A percentile compares a stretch with the other conserved stretches of the same genome.
Conservation (phyloP, 2,113 vertebrate genomes). For the Macquaria ambigua region DNA sequence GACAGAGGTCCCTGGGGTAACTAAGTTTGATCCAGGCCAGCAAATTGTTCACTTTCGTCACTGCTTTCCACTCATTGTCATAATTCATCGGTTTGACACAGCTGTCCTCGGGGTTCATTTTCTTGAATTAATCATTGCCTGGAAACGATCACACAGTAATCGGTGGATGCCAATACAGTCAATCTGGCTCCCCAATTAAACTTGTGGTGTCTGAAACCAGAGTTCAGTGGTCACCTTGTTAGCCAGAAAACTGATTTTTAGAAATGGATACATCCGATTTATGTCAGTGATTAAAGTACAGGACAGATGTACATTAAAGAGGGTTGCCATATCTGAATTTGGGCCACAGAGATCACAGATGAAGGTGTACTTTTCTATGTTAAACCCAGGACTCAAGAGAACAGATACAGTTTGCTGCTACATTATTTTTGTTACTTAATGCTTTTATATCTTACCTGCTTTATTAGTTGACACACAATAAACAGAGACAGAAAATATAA, state of each 20-base stretch:
- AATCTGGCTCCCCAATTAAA: constrained; percentile 33
- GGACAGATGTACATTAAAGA: background rate
- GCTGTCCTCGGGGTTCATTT: constrained; percentile 43
- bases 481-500: background rate
- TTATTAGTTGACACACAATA: constrained; percentile 4
- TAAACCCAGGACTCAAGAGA: background rate
- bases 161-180: constrained; percentile 6
- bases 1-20: constrained; percentile 45
- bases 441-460: background rate
- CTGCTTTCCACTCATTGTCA: constrained; percentile 48
- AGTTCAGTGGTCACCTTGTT: constrained; percentile 3
- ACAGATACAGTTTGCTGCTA: background rate
- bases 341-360: background rate
- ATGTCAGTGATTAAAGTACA: constrained; percentile 5
- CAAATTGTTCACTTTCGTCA: constrained; percentile 45
- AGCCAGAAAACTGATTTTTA: constrained; percentile 2
- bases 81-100: constrained; percentile 35
- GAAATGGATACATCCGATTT: background rate
- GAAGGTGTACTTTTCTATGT: background rate
- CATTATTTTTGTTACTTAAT: background rate
- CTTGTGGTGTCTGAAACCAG: constrained; percentile 29
- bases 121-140: constrained; percentile 55
- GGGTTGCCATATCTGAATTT: background rate
- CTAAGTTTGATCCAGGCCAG: constrained; percentile 55
- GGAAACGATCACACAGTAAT: constrained; percentile 57